Evolutionary conservation across 1,140 invertebrate genomes (phyloP).

Genomic region (Gyrodactylus bullatarudis): DNA sequence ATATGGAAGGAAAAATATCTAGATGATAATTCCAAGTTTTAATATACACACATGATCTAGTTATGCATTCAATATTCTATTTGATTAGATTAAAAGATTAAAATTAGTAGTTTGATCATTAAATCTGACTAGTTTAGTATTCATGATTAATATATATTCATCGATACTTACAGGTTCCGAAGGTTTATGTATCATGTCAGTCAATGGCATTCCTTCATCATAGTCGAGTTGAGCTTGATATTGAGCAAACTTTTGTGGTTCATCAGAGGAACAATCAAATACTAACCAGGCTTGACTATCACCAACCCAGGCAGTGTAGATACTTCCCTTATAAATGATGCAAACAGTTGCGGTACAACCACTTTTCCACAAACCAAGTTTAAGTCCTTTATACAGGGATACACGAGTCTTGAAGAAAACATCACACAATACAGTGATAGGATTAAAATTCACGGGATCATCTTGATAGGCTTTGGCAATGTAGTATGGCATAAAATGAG

Average conservation of each 20-base stretch:
- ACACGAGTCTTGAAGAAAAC: not conserved
- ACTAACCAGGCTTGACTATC: conserved; percentile 1
- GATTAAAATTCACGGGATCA: not conserved
- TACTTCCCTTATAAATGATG: not conserved
- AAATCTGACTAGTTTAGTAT: too few species aligned
- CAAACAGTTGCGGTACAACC: not conserved
- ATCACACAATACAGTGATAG: not conserved
- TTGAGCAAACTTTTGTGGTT: not conserved
- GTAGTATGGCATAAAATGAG: not conserved
- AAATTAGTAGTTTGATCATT: too few species aligned
- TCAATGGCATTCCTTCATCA: not conserved
- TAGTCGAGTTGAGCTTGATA: not conserved
- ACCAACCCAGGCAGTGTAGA: conserved; percentile 4
- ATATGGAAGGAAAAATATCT: too few species aligned
- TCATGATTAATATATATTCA: too few species aligned
- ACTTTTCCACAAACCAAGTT: not conserved
- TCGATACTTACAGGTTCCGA: not conserved
- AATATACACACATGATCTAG: too few species aligned
- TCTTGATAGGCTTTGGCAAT: not conserved
- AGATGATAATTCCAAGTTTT: too few species aligned
- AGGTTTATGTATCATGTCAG: not conserved
- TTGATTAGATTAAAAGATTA: too few species aligned
- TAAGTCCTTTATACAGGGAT: not conserved
- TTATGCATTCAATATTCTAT: too few species aligned
- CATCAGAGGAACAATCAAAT: not conserved